These are phyloP conservation scores for Myodes glareolus DNA, from an alignment of 2,113 vertebrate genomes.

Conservation along the genomic window DNA sequence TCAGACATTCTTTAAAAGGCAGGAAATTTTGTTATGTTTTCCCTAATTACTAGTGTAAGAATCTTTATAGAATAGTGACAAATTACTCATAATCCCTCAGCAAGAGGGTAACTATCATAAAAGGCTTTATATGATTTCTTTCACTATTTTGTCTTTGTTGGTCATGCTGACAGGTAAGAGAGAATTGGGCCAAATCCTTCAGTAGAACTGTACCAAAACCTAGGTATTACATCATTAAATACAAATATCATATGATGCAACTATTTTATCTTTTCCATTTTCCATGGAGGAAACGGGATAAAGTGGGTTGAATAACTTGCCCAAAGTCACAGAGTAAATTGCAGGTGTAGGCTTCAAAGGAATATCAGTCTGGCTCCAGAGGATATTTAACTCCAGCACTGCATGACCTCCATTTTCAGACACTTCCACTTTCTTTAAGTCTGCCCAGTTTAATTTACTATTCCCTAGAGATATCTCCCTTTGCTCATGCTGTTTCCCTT, in stretches of 20 bases:
- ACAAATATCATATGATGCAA: conserved; percentile 2
- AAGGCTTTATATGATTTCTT: conserved; percentile 45
- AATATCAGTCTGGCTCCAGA: neutral
- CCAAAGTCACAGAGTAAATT: conserved; percentile 38
- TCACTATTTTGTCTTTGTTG: conserved; percentile 37
- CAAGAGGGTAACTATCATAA: conserved; percentile 20
- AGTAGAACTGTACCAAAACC: neutral
- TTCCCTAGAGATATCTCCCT: conserved; percentile 24
- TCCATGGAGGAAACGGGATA: conserved; percentile 21
- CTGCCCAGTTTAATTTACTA: neutral
- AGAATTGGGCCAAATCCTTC: neutral
- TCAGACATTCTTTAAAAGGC: neutral
- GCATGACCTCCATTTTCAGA: neutral
- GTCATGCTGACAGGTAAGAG: neutral
- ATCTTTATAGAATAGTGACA: neutral
- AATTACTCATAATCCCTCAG: neutral
- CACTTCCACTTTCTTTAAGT: conserved; percentile 11
- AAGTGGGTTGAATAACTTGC: conserved; percentile 38
- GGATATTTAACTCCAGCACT: neutral
- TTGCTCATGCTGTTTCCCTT: conserved; percentile 26
- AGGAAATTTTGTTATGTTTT: conserved; percentile 3
- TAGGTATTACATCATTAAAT: conserved; percentile 47
- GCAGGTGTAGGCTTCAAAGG: neutral
- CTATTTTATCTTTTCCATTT: conserved; percentile 56
- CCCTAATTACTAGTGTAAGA: conserved; percentile 15